Evolutionary conservation across 2,797 vertebrate genomes (phyloP), one percentile per base, ranked within the genome.

Genomic region (Monodelphis domestica): DNA sequence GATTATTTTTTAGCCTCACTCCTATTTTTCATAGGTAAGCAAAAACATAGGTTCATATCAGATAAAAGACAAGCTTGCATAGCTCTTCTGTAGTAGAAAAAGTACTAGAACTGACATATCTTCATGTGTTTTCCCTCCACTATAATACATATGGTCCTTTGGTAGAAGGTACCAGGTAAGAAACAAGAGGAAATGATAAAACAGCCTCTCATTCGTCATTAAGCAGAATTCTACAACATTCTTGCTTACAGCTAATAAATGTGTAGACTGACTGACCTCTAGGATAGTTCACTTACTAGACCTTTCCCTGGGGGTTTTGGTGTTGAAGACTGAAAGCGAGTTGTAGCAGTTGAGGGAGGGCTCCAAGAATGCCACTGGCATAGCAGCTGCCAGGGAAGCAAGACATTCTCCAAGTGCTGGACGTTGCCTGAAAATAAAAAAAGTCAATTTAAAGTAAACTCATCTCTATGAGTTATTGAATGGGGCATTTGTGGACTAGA

Each of bases 331-430:
- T 0, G 99, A 99, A 95, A 99, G 98, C 17, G 99, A 98, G 97
- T 99, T 99, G 98, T 99, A 99, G 51, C 98, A 98, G 98, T 99
- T 99, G 95, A 99, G 99, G 88, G 98, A 98, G 38, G 99, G 99
- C 98, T 99, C 99, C 97, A 99, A 98, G 97, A 99, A 99, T 21
- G 99, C 99, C 30, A 99, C 99, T 1, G 99, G 99, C 97, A 99
- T 99, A 89, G 99, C 99, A 59, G 99, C 99, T 0, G 99, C 99
- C 93, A 99, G 98, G 6, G 99, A 99, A 88, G 99, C 99, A 97
- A 99, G 98, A 98, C 99, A 99, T 97, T 99, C 99, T 91, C 99
- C 99, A 28, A 99, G 99, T 45, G 99, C 99, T 0, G 99, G 99
- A 38, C 99, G 99, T 98, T 99, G 99, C 97, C 99, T 99, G 96